These are phyloP conservation scores for Cercopithecus mona DNA, from an alignment of 2,113 vertebrate genomes.

Conservation along the genomic window DNA sequence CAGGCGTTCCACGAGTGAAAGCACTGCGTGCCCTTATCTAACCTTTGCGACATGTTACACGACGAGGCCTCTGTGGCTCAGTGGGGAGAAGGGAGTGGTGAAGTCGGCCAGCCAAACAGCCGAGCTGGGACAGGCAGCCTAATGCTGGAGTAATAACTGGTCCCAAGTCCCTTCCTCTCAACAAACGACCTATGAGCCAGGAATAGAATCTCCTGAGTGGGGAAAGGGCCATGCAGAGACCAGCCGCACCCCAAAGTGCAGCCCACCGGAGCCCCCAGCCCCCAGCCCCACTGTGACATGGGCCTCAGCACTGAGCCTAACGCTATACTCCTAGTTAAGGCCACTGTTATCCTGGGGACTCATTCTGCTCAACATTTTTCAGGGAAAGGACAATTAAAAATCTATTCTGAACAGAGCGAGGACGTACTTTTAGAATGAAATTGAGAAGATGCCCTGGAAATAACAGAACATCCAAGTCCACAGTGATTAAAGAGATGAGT, in stretches of 20 bases:
- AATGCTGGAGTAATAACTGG: fast-evolving
- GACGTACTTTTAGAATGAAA: conserved; percentile 56
- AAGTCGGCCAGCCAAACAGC: background rate
- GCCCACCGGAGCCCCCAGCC: fast-evolving
- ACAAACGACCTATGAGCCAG: background rate
- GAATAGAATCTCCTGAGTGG: too few species aligned
- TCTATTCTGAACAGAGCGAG: conserved; percentile 47
- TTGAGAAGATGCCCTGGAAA: conserved; percentile 48
- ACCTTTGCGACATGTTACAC: fast-evolving
- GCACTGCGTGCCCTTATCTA: background rate
- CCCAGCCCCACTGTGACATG: fast-evolving
- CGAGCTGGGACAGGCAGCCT: fast-evolving
- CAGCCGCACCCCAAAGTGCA: fast-evolving
- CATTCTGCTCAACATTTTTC: conserved; percentile 9
- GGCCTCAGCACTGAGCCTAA: background rate
- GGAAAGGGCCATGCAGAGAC: background rate
- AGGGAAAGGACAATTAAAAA: conserved; percentile 61
- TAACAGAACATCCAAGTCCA: background rate
- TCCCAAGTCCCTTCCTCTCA: background rate
- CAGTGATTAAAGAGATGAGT: conserved; percentile 22
- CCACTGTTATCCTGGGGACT: background rate
- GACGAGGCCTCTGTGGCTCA: background rate
- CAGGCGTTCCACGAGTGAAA: background rate
- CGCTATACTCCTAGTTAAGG: background rate
- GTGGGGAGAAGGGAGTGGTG: too few species aligned